These are phyloP conservation scores for Tachystola acroxantha DNA, from an alignment of 2,888 invertebrate genomes.

Conservation along the genomic window DNA sequence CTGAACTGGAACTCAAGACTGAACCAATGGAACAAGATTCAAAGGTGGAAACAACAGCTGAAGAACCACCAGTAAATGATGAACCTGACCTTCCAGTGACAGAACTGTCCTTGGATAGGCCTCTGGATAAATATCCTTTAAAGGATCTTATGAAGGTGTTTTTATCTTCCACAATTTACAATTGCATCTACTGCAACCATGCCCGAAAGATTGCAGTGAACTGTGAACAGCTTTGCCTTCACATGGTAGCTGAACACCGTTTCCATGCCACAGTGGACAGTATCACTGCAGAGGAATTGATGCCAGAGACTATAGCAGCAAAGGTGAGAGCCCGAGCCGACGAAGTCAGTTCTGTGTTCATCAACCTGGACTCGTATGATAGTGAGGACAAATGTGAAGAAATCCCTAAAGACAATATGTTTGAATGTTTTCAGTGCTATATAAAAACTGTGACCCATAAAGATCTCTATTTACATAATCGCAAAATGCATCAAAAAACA, in stretches of 20 bases:
- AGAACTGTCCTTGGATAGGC: conserved; percentile 85
- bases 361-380: conserved; percentile 86
- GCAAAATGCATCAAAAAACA: conserved; percentile 91
- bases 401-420: conserved; percentile 81
- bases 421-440: conserved; percentile 92
- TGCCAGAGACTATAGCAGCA: conserved; percentile 83
- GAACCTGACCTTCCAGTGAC: conserved; percentile 81
- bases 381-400: conserved; percentile 76
- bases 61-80: conserved; percentile 50
- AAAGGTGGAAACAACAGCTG: conserved; percentile 43
- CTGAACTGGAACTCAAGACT: conserved; percentile 48
- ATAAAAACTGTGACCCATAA: conserved; percentile 88
- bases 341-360: conserved; percentile 80
- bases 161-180: conserved; percentile 81
- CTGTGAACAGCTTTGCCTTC: conserved; percentile 87
- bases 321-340: conserved; percentile 80
- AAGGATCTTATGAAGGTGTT: conserved; percentile 86
- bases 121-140: conserved; percentile 85
- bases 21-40: conserved; percentile 42
- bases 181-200: conserved; percentile 92
- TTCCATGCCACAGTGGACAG: conserved; percentile 89
- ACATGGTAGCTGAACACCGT: conserved; percentile 88
- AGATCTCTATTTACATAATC: conserved; percentile 91
- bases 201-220: conserved; percentile 91
- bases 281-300: conserved; percentile 85